Conservation (phyloP, 2,113 vertebrate species). For the Colistium nudipinnis region DNA sequence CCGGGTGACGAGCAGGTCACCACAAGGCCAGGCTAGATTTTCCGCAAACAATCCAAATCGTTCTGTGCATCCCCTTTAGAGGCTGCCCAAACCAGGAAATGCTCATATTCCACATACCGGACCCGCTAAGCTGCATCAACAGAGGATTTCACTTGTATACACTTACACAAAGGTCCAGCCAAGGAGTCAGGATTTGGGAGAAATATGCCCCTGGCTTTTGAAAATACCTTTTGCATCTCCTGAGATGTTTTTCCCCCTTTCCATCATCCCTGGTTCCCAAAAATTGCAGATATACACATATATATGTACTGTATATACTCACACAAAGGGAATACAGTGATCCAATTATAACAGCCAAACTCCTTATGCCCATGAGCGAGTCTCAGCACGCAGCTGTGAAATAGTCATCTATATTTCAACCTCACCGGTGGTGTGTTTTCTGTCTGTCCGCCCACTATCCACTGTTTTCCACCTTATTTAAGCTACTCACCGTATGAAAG, state of each 20-base stretch:
- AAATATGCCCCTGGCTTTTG: slow-evolving; percentile 32
- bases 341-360: no score
- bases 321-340: background rate
- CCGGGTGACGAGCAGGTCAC: slow-evolving; percentile 64
- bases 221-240: slow-evolving; percentile 39
- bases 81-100: slow-evolving; percentile 63
- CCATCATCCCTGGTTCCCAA: background rate
- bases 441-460: no score
- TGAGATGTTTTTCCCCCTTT: background rate
- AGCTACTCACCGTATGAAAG: no score
- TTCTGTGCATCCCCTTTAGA: slow-evolving; percentile 8
- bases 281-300: slow-evolving; percentile 9
- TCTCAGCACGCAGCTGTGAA: background rate
- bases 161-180: slow-evolving; percentile 58
- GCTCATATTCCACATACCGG: slow-evolving; percentile 40
- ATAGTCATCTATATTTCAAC: no score
- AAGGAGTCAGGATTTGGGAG: slow-evolving; percentile 30
- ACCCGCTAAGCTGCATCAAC: slow-evolving; percentile 51
- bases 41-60: slow-evolving; percentile 48
- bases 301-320: no score
- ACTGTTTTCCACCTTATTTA: no score
- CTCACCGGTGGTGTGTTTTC: no score
- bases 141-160: slow-evolving; percentile 42
- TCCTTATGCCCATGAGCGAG: background rate
- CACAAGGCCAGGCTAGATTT: slow-evolving; percentile 40